These are phyloP conservation scores for Hoplias malabaricus DNA, from an alignment of 2,113 vertebrate genomes.

Conservation along the genomic window DNA sequence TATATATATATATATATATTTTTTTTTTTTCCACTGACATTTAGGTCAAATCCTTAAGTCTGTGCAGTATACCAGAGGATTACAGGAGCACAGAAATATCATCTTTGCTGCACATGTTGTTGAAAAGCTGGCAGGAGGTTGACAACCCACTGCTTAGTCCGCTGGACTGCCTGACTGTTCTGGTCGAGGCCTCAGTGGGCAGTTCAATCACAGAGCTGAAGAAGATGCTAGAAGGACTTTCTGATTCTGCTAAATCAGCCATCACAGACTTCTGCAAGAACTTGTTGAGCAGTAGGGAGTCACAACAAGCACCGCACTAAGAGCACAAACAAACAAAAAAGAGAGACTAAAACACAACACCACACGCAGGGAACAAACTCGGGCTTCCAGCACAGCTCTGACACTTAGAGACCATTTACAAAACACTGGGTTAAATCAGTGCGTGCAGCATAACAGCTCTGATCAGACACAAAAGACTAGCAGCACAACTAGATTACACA, in stretches of 20 bases:
- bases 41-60: too few species aligned
- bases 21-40: too few species aligned
- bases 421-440: background rate
- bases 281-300: background rate
- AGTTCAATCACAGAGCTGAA: background rate
- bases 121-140: background rate
- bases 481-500: background rate
- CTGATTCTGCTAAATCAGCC: background rate
- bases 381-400: background rate
- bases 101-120: background rate
- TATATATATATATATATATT: too few species aligned
- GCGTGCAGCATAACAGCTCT: background rate
- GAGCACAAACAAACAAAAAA: background rate
- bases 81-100: background rate
- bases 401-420: background rate
- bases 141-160: background rate
- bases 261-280: too few species aligned
- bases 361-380: background rate
- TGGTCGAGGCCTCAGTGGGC: background rate
- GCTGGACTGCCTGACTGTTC: background rate
- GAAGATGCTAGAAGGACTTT: background rate
- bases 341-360: background rate
- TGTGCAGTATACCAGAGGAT: background rate
- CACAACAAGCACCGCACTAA: background rate
- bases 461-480: background rate